Conservation (phyloP, 2,797 vertebrate species). For the Emys orbicularis region DNA sequence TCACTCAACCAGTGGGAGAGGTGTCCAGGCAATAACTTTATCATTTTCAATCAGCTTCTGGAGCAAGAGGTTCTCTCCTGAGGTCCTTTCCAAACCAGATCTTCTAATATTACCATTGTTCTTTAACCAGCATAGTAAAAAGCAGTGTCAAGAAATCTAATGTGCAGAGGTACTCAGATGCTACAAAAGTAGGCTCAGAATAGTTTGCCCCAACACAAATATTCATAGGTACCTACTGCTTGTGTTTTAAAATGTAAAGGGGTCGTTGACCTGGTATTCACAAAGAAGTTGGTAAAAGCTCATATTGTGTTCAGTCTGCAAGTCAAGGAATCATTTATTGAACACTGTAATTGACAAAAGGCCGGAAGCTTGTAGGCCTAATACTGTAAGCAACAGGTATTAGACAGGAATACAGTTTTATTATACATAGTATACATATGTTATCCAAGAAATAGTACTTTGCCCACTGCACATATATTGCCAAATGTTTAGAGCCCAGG, state of each 20-base stretch:
- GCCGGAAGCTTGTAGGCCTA: neutral
- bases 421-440: rapidly evolving
- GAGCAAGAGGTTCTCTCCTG: neutral
- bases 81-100: neutral
- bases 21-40: neutral
- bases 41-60: neutral
- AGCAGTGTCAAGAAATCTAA: neutral
- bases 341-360: neutral
- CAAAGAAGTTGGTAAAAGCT: neutral
- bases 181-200: neutral
- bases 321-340: neutral
- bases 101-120: neutral
- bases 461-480: neutral
- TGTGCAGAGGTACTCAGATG: neutral
- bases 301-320: rapidly evolving
- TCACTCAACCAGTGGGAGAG: rapidly evolving
- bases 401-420: rapidly evolving
- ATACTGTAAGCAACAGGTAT: neutral
- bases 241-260: neutral
- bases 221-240: rapidly evolving
- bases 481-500: neutral
- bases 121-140: neutral
- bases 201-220: neutral
- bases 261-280: neutral
- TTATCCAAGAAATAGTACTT: rapidly evolving